These are phyloP conservation scores for Coronaproctus castanopsis DNA, from an alignment of 2,888 invertebrate genomes.

Conservation along the genomic window DNA sequence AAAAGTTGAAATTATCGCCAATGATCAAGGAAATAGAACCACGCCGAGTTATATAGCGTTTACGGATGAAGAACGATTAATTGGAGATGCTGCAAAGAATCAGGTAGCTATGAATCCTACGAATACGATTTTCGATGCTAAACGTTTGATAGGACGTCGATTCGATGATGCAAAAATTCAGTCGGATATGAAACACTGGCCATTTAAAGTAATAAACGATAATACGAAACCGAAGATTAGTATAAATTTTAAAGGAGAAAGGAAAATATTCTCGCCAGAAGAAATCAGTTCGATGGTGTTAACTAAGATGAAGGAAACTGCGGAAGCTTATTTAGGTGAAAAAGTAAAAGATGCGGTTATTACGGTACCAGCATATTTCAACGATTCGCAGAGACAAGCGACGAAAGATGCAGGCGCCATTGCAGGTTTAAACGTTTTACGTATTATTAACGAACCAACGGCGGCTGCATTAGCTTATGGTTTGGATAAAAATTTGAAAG, in stretches of 20 bases:
- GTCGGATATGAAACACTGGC: conserved; percentile 64
- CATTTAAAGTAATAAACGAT: conserved; percentile 49
- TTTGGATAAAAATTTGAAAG: conserved; percentile 13
- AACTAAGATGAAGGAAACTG: conserved; percentile 41
- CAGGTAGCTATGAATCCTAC: conserved; percentile 49
- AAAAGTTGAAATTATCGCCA: conserved; percentile 44
- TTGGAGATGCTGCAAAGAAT: conserved; percentile 30
- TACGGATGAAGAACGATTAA: conserved; percentile 47
- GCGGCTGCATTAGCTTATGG: conserved; percentile 16
- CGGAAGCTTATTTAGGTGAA: conserved; percentile 41
- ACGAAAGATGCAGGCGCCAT: conserved; percentile 35
- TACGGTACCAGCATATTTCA: conserved; percentile 62
- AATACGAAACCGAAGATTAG: conserved; percentile 43
- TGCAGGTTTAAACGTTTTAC: conserved; percentile 14
- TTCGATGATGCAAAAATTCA: conserved; percentile 52
- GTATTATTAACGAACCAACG: conserved; percentile 16
- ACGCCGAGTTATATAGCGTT: conserved; percentile 70
- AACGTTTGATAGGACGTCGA: conserved; percentile 45
- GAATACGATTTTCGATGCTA: conserved; percentile 61
- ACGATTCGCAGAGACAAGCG: conserved; percentile 41
- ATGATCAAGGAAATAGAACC: conserved; percentile 75
- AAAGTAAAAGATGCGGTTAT: conserved; percentile 47
- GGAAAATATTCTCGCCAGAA: conserved; percentile 42
- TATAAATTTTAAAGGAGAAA: conserved; percentile 41
- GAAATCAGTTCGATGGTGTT: conserved; percentile 47